Conservation (phyloP, 1,140 invertebrate genomes). For the Drosophila pallidifrons region DNA sequence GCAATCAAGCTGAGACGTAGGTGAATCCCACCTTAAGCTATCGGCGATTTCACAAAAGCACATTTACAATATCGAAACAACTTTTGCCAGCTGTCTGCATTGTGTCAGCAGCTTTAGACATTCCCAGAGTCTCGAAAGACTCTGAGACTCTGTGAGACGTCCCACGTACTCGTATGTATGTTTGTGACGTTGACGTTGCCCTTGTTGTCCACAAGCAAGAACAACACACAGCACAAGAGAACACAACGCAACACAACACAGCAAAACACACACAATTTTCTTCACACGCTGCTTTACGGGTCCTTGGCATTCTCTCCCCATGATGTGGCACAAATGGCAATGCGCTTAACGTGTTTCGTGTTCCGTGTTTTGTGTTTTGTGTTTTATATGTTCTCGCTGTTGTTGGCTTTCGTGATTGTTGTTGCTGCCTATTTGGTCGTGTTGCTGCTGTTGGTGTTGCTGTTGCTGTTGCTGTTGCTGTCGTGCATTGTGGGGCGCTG, state of each 20-base stretch:
- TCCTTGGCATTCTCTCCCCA: slow-evolving; percentile 56
- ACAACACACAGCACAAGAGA: neutral
- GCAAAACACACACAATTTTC: slow-evolving; percentile 9
- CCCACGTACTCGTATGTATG: neutral
- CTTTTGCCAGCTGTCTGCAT: slow-evolving; percentile 70
- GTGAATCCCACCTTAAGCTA: slow-evolving; percentile 44
- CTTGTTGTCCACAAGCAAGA: neutral
- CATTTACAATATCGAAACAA: slow-evolving; percentile 66
- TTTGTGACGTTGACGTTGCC: neutral
- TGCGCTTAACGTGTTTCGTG: slow-evolving; percentile 77
- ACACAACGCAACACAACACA: too few relatives aligned
- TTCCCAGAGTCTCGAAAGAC: slow-evolving; percentile 44
- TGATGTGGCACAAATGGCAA: slow-evolving; percentile 81
- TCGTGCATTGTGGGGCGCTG: slow-evolving; percentile 58
- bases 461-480: slow-evolving; percentile 32
- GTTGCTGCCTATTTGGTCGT: slow-evolving; percentile 42
- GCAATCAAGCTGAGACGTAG: slow-evolving; percentile 10
- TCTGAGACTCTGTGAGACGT: slow-evolving; percentile 12
- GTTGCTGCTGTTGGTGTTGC: slow-evolving; percentile 15
- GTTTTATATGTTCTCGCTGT: slow-evolving; percentile 51
- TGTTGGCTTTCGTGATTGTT: slow-evolving; percentile 40
- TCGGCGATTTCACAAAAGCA: slow-evolving; percentile 46
- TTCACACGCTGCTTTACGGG: slow-evolving; percentile 43
- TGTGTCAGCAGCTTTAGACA: slow-evolving; percentile 58
- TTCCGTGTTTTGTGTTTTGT: slow-evolving; percentile 53